Evolutionary conservation across 2,113 vertebrate genomes (phyloP), one percentile per base, ranked within the genome.

Genomic region (Xyrauchen texanus): DNA sequence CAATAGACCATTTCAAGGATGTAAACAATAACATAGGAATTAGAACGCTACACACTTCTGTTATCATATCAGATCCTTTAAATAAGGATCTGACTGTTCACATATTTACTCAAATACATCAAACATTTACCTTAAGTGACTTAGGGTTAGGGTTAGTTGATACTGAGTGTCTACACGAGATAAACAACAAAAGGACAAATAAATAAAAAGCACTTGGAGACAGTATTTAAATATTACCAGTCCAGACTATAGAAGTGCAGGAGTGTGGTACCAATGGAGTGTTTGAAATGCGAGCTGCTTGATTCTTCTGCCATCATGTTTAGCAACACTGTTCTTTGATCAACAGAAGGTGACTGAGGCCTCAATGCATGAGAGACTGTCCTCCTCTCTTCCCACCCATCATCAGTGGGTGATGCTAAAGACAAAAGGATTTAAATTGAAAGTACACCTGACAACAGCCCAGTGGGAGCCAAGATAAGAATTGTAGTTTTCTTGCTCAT

Each of bases 151-250:
- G n/a, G n/a, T n/a, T n/a, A n/a, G 21, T 34, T 34, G 21, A 34
- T 34, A 34, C 21, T 34, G 21, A 34, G 21, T 34, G 21, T 34
- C 21, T 34, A 34, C 21, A 34, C 21, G 21, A 34, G 21, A 34
- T 1, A 34, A 3, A 34, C 21, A 3, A 34, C 3, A 3, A 34
- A 34, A 78, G 86, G 86, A 76, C 6, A 60, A 42, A 78, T 82
- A 79, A 74, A 34, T 34, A 79, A 78, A 88, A 84, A 86, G 83
- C 84, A 88, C 90, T 87, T 84, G 84, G 90, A 92, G 90, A 93
- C 90, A 91, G 86, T 82, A 81, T 90, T 90, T 87, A 91, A 89
- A 93, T 91, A 91, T 88, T 84, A 89, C 84, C 85, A 88, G 87
- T 85, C 67, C 78, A 55, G 85, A 87, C 92, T 92, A 86, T 85